Conservation (phyloP, 2,888 invertebrate genomes). For the Eristalis tenax region DNA sequence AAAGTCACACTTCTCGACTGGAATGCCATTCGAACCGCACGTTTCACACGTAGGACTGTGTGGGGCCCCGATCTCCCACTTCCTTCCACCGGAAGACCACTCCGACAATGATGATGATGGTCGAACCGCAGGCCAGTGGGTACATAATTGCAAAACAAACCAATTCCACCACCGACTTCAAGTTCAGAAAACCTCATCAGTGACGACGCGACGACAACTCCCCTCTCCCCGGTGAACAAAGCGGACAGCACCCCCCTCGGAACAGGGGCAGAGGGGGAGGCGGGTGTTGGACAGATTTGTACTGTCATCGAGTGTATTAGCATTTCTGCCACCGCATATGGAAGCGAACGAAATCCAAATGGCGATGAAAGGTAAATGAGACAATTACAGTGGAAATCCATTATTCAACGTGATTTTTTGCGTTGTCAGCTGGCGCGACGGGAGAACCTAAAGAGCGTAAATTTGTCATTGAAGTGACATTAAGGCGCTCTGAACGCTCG, state of each 20-base stretch:
- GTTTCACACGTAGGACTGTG: neutral
- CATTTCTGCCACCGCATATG: neutral
- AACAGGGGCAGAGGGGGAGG: too few species aligned
- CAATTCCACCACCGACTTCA: slow-evolving; percentile 1
- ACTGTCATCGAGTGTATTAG: neutral
- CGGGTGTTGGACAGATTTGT: too few species aligned
- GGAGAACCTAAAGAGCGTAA: slow-evolving; percentile 19
- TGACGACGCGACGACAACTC: neutral
- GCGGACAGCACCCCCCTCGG: too few species aligned
- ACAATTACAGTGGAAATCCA: slow-evolving; percentile 9
- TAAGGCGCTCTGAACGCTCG: neutral
- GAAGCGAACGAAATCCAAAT: slow-evolving; percentile 1
- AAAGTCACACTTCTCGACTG: slow-evolving; percentile 18
- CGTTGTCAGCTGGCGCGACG: slow-evolving; percentile 9
- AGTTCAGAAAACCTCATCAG: neutral
- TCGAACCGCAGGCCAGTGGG: neutral
- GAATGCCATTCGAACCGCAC: neutral
- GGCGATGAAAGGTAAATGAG: neutral
- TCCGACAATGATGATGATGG: neutral
- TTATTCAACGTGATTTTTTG: slow-evolving; percentile 15
- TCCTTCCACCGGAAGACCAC: neutral
- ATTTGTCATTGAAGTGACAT: slow-evolving; percentile 50
- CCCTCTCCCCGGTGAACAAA: too few species aligned
- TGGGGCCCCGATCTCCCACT: neutral
- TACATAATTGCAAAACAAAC: neutral